phyloP scores from a whole-genome alignment of 2,888 invertebrate species.

The Leptinotarsa peninsularis region DNA sequence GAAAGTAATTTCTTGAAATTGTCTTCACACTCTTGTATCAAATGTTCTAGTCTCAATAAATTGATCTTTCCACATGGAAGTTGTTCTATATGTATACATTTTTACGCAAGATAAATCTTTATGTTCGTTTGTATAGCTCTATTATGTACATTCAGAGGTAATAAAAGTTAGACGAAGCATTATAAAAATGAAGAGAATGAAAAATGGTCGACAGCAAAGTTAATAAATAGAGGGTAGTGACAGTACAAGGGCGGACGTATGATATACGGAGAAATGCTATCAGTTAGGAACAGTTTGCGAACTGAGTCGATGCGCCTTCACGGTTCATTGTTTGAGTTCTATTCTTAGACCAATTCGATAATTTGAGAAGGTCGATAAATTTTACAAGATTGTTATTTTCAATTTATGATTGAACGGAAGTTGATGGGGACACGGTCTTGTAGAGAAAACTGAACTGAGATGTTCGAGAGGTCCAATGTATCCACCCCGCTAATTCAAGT shows the following conservation, averaged over 20 bases:
- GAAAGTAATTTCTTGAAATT: too few relatives aligned
- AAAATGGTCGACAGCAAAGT: slow-evolving; percentile 54
- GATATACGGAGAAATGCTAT: slow-evolving; percentile 55
- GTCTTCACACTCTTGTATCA: not conserved
- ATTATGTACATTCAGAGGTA: slow-evolving; percentile 38
- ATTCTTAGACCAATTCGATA: not conserved
- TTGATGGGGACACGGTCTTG: too few relatives aligned
- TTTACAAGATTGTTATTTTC: not conserved
- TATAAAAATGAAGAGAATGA: slow-evolving; percentile 56
- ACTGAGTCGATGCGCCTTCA: slow-evolving; percentile 20
- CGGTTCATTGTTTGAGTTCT: slow-evolving; percentile 24
- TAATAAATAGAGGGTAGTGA: slow-evolving; percentile 59
- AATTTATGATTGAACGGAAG: not conserved
- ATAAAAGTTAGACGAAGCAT: slow-evolving; percentile 40
- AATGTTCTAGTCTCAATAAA: not conserved
- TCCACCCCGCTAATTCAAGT: too few relatives aligned
- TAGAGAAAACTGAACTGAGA: too few relatives aligned
- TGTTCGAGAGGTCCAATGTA: too few relatives aligned
- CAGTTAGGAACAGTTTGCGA: slow-evolving; percentile 30
- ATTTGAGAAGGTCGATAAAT: slow-evolving; percentile 4
- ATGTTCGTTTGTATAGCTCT: slow-evolving; percentile 41
- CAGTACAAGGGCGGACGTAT: slow-evolving; percentile 52
- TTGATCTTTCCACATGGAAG: not conserved
- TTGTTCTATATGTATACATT: slow-evolving; percentile 6
- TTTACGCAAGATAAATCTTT: slow-evolving; percentile 35